These are phyloP conservation scores for Pitta sordida DNA, from an alignment of 2,113 vertebrate genomes.

Conservation along the genomic window DNA sequence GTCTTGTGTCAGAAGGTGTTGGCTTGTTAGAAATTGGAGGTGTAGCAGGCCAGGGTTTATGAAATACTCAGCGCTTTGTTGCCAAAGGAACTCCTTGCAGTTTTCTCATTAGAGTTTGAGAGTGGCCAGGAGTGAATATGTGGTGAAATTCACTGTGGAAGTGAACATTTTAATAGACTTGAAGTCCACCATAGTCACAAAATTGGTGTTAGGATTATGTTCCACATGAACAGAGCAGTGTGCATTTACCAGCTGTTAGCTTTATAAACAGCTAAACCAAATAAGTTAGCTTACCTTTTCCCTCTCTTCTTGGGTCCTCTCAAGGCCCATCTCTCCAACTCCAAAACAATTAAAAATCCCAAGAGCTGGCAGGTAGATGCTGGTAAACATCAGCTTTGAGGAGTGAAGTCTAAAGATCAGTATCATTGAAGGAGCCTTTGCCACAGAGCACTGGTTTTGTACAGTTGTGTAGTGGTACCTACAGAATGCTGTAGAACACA, in stretches of 20 bases:
- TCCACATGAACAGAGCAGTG: neutral
- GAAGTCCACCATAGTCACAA: rapidly evolving
- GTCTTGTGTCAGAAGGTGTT: neutral
- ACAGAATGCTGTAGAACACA: neutral
- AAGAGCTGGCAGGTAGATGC: neutral
- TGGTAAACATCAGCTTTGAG: neutral
- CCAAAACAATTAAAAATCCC: neutral
- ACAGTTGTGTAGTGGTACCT: neutral
- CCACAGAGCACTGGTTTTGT: neutral
- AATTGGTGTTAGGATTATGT: neutral
- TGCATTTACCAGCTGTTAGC: neutral
- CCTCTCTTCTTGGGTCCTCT: neutral
- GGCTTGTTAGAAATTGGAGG: neutral
- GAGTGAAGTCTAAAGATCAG: neutral
- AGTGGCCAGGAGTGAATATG: neutral
- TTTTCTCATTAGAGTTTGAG: neutral
- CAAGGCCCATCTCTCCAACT: neutral
- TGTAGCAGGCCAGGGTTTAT: neutral
- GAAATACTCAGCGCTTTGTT: neutral
- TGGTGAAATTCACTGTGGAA: neutral
- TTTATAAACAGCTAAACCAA: neutral
- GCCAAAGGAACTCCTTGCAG: neutral
- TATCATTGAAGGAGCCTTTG: neutral
- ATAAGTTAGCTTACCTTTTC: neutral
- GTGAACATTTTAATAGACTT: neutral